Percentiles rank a stretch among this genome's conserved stretches.
These are phyloP conservation scores for Athrips mouffetella DNA, from an alignment of 2,888 invertebrate species.

Conservation along the genomic window DNA sequence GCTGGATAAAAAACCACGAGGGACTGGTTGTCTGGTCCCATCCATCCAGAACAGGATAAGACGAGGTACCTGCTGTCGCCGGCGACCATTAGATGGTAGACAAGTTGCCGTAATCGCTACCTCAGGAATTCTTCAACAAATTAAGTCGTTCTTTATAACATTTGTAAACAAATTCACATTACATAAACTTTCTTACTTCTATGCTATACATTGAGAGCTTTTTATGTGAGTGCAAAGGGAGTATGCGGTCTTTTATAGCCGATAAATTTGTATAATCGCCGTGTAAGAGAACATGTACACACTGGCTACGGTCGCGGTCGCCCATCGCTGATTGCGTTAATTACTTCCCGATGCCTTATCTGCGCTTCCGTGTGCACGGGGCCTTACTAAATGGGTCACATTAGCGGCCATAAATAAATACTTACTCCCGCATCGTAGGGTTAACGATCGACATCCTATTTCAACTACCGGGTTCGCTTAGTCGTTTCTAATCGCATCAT, in stretches of 20 bases:
- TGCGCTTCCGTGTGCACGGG: conserved; percentile 22
- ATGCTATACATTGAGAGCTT: too few species aligned
- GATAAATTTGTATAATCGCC: not conserved
- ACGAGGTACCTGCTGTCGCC: too few species aligned
- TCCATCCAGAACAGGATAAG: too few species aligned
- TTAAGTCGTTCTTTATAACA: too few species aligned
- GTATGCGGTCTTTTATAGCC: not conserved
- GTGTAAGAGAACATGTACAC: not conserved
- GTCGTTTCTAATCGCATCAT: too few species aligned
- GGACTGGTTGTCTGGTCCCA: not conserved
- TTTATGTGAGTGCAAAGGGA: too few species aligned
- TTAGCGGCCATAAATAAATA: not conserved
- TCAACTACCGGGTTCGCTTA: not conserved
- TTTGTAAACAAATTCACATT: too few species aligned
- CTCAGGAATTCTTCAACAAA: too few species aligned
- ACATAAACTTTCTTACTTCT: too few species aligned
- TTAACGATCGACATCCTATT: too few species aligned
- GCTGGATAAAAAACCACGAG: conserved; percentile 6
- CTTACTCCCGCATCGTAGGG: not conserved
- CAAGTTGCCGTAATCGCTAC: too few species aligned
- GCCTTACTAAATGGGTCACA: conserved; percentile 1
- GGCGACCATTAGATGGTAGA: too few species aligned
- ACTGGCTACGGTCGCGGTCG: not conserved
- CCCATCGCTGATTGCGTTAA: conserved; percentile 25
- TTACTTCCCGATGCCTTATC: conserved; percentile 36